phyloP scores from a whole-genome alignment of 2,113 vertebrate genomes.

The Rissa tridactyla region DNA sequence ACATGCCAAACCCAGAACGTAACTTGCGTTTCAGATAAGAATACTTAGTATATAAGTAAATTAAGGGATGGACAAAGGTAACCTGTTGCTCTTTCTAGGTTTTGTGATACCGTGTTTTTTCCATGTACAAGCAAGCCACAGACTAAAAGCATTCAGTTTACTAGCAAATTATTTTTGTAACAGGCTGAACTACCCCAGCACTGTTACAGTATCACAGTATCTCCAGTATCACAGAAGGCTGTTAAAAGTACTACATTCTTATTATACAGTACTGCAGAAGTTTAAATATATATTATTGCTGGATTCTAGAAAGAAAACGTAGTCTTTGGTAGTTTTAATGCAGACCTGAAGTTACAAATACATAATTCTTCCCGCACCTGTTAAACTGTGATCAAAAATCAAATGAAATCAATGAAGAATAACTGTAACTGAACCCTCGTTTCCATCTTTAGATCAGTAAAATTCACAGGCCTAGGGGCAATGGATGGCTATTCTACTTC shows the following conservation, averaged over 20 bases:
- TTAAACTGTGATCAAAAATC: background rate
- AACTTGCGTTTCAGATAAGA: background rate
- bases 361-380: background rate
- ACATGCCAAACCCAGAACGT: background rate
- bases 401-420: slow-evolving; percentile 25
- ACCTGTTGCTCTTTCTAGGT: background rate
- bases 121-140: background rate
- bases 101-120: background rate
- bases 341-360: background rate
- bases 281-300: background rate
- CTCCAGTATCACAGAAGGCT: background rate
- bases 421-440: slow-evolving; percentile 45
- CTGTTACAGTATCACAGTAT: background rate
- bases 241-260: background rate
- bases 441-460: slow-evolving; percentile 24
- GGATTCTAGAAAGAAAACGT: background rate
- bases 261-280: background rate
- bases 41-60: background rate
- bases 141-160: background rate
- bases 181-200: background rate
- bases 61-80: background rate
- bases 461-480: background rate
- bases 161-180: background rate
- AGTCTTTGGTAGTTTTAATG: background rate
- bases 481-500: slow-evolving; percentile 59